These are phyloP conservation scores for Macaria liturata DNA, from an alignment of 2,888 invertebrate genomes.

Conservation along the genomic window DNA sequence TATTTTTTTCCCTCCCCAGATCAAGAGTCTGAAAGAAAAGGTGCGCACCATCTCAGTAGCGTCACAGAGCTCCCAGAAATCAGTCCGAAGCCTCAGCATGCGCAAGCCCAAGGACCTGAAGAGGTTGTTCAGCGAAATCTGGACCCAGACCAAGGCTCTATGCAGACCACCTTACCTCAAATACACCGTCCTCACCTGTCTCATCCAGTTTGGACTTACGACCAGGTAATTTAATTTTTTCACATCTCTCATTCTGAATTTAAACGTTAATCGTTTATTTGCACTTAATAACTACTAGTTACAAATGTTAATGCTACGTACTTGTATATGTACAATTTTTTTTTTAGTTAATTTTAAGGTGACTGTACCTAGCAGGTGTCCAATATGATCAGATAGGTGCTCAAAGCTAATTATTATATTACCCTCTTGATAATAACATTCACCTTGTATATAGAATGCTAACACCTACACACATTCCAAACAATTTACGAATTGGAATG, in stretches of 20 bases:
- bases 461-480: too few species aligned
- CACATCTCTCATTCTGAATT: background rate
- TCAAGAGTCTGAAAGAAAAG: conserved; percentile 88
- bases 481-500: too few species aligned
- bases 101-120: conserved; percentile 89
- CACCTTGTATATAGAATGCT: too few species aligned
- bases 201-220: conserved; percentile 92
- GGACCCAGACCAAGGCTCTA: conserved; percentile 88
- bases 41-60: conserved; percentile 85
- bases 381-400: too few species aligned
- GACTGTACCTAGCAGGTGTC: too few species aligned
- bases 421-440: too few species aligned
- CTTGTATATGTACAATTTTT: too few species aligned
- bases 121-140: conserved; percentile 87
- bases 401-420: too few species aligned
- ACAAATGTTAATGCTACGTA: too few species aligned
- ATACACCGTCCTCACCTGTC: conserved; percentile 89
- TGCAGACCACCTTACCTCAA: conserved; percentile 89
- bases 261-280: too few species aligned
- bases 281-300: too few species aligned
- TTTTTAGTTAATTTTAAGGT: too few species aligned
- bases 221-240: conserved; percentile 79
- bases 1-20: conserved; percentile 61
- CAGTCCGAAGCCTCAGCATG: conserved; percentile 87
- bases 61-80: conserved; percentile 85